These are phyloP conservation scores for Hedychridium roseum DNA, from an alignment of 2,888 invertebrate species.

Conservation along the genomic window DNA sequence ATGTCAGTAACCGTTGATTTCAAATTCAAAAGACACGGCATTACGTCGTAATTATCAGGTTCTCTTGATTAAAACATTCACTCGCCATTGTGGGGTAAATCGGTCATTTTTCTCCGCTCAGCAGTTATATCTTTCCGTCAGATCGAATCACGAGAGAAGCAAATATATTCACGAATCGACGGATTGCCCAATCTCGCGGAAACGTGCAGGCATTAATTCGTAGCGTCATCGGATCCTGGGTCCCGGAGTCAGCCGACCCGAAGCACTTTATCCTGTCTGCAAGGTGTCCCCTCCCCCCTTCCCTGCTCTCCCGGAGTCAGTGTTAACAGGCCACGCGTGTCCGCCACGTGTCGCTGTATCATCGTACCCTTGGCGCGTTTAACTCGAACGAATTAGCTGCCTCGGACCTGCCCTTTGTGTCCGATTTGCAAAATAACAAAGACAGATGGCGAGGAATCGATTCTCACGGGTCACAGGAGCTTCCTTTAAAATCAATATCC, in stretches of 20 bases:
- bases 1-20: too few species aligned
- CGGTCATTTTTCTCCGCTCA: too few species aligned
- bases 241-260: slow-evolving; percentile 6
- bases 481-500: not conserved
- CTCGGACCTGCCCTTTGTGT: slow-evolving; percentile 30
- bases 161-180: not conserved
- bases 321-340: slow-evolving; percentile 40
- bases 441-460: slow-evolving; percentile 33
- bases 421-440: slow-evolving; percentile 31
- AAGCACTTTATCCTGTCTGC: slow-evolving; percentile 18
- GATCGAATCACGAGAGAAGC: too few species aligned
- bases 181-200: slow-evolving; percentile 9
- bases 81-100: too few species aligned
- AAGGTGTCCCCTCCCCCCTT: slow-evolving; percentile 30
- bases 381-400: slow-evolving; percentile 33
- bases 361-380: slow-evolving; percentile 32
- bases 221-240: not conserved
- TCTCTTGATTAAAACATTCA: too few species aligned
- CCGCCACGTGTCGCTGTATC: slow-evolving; percentile 44
- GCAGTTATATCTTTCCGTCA: too few species aligned
- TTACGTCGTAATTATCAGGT: too few species aligned
- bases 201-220: slow-evolving; percentile 5
- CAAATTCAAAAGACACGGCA: too few species aligned
- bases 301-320: slow-evolving; percentile 4
- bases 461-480: slow-evolving; percentile 28